Conservation (phyloP, 2,888 invertebrate species). For the Eledone cirrhosa region DNA sequence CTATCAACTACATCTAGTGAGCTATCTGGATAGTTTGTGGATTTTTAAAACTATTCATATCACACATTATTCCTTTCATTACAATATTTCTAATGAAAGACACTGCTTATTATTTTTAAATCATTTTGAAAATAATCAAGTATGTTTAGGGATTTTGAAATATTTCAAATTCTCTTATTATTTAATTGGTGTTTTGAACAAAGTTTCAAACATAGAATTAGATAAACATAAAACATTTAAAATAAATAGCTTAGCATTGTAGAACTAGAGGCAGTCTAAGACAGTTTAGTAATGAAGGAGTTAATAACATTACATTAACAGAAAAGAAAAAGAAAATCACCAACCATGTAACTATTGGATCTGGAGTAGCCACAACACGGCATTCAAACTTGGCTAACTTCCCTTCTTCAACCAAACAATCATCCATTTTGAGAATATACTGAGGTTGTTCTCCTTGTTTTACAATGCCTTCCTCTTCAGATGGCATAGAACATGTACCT, state of each 20-base stretch:
- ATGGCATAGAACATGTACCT: background rate
- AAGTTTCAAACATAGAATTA: no score
- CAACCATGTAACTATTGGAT: constrained; percentile 64
- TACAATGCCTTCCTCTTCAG: constrained; percentile 22
- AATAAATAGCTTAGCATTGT: no score
- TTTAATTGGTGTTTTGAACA: no score
- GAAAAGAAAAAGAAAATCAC: background rate
- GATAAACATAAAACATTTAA: no score
- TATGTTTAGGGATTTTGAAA: background rate
- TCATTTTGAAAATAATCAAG: no score
- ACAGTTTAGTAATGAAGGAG: background rate
- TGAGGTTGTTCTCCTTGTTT: constrained; percentile 42
- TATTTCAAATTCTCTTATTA: background rate
- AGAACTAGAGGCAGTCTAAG: no score
- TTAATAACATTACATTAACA: background rate
- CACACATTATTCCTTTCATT: background rate
- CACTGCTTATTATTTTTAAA: no score
- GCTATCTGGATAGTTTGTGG: no score
- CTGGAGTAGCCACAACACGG: constrained; percentile 61
- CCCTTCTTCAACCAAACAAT: constrained; percentile 55
- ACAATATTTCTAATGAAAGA: no score
- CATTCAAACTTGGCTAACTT: constrained; percentile 61
- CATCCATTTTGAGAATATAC: constrained; percentile 55
- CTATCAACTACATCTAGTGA: no score
- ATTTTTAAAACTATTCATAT: no score